phyloP scores from a whole-genome alignment of 2,113 vertebrate genomes.

The Corydoras sp. region DNA sequence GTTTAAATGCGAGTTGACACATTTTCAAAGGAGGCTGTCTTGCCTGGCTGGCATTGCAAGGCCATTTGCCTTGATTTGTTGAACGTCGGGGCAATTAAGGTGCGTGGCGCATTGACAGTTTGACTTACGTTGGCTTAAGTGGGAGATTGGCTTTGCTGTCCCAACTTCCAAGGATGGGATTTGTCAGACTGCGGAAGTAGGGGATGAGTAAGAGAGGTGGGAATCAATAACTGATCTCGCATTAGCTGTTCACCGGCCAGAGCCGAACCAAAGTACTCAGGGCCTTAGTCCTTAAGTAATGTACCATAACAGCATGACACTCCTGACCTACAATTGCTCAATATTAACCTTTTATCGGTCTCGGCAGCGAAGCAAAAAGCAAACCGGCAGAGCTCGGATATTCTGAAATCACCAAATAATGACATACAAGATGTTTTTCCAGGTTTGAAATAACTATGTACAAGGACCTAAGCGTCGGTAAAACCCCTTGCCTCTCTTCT shows the following conservation, averaged over 20 bases:
- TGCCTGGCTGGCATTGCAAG: constrained; percentile 48
- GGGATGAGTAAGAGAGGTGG: constrained; percentile 30
- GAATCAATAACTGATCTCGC: constrained; percentile 56
- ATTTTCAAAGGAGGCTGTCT: constrained; percentile 14
- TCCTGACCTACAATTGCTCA: no score
- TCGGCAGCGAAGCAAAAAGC: no score
- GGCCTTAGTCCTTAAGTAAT: neutral
- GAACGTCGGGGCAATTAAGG: constrained; percentile 60
- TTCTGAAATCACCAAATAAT: no score
- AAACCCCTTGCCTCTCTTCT: constrained; percentile 13
- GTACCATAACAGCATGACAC: no score
- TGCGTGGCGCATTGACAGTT: constrained; percentile 59
- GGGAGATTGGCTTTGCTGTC: constrained; percentile 57
- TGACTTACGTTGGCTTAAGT: constrained; percentile 67
- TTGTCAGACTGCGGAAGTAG: constrained; percentile 53
- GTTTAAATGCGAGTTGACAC: constrained; percentile 49
- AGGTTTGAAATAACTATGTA: no score
- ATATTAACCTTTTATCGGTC: no score
- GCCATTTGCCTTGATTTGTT: constrained; percentile 68
- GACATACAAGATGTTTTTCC: no score
- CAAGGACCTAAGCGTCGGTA: no score
- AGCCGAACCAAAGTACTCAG: constrained; percentile 5
- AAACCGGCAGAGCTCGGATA: no score
- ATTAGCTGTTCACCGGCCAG: constrained; percentile 33
- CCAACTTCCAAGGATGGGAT: constrained; percentile 55